Conservation (phyloP, 2,888 invertebrate genomes). For the Sesia apiformis region DNA sequence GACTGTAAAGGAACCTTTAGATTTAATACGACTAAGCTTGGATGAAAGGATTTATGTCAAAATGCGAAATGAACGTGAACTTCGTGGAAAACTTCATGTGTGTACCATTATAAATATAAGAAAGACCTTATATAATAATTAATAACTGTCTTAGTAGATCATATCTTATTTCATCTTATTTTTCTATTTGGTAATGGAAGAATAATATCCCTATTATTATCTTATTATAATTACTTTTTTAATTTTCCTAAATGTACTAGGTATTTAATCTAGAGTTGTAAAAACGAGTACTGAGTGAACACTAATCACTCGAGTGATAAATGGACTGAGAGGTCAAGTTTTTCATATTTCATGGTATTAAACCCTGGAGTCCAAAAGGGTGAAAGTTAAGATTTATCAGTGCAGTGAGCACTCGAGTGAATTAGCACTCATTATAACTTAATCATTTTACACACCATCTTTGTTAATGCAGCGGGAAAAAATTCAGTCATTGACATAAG, state of each 20-base stretch:
- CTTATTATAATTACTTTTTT: not conserved
- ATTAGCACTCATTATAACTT: too few relatives aligned
- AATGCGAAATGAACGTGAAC: conserved; percentile 98
- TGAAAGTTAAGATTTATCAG: too few relatives aligned
- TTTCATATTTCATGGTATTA: too few relatives aligned
- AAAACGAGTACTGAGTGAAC: too few relatives aligned
- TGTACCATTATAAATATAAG: conserved; percentile 31
- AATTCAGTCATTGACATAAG: too few relatives aligned
- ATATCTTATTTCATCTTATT: not conserved
- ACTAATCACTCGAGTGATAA: too few relatives aligned
- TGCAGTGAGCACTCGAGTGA: too few relatives aligned
- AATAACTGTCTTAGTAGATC: not conserved
- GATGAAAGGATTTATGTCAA: conserved; percentile 99
- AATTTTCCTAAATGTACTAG: not conserved
- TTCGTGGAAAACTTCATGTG: conserved; percentile 96
- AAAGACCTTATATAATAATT: not conserved
- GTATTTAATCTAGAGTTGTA: too few relatives aligned
- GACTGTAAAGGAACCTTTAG: conserved; percentile 97
- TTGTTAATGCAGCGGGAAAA: too few relatives aligned
- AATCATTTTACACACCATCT: too few relatives aligned
- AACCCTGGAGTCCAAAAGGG: too few relatives aligned
- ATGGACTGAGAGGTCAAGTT: too few relatives aligned
- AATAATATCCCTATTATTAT: not conserved
- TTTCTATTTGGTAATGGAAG: not conserved
- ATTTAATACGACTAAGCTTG: conserved; percentile 95